A percentile compares a stretch with the other conserved stretches of the same genome.
phyloP scores from a whole-genome alignment of 2,113 vertebrate genomes.

The Proteles cristata region DNA sequence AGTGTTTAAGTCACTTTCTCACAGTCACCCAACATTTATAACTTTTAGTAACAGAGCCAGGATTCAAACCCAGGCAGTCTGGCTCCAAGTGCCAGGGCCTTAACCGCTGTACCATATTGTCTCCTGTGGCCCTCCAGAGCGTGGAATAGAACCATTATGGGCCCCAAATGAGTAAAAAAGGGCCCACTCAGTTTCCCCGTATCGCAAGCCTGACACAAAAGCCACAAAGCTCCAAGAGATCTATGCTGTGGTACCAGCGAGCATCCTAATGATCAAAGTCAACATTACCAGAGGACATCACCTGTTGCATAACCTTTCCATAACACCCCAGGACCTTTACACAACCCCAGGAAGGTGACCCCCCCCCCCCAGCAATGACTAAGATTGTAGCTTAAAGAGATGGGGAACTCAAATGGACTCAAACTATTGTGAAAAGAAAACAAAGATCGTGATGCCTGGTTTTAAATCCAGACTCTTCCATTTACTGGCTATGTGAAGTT shows the following conservation, averaged over 20 bases:
- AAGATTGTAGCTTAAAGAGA: background rate
- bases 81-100: background rate
- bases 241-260: background rate
- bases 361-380: background rate
- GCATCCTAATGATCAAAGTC: background rate
- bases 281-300: background rate
- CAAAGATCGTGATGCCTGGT: background rate
- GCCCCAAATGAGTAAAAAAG: background rate
- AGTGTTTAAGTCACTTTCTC: background rate
- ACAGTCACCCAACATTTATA: background rate
- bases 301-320: background rate
- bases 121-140: background rate
- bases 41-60: background rate
- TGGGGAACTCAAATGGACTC: background rate
- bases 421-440: background rate
- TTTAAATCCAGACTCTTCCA: background rate
- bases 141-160: background rate
- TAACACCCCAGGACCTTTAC: background rate
- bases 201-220: background rate
- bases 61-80: background rate
- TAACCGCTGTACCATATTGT: background rate
- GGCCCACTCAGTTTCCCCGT: background rate
- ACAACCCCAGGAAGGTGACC: background rate
- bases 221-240: background rate
- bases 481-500: background rate